Conservation (phyloP, 2,797 vertebrate species). For the Urocyon cinereoargenteus region DNA sequence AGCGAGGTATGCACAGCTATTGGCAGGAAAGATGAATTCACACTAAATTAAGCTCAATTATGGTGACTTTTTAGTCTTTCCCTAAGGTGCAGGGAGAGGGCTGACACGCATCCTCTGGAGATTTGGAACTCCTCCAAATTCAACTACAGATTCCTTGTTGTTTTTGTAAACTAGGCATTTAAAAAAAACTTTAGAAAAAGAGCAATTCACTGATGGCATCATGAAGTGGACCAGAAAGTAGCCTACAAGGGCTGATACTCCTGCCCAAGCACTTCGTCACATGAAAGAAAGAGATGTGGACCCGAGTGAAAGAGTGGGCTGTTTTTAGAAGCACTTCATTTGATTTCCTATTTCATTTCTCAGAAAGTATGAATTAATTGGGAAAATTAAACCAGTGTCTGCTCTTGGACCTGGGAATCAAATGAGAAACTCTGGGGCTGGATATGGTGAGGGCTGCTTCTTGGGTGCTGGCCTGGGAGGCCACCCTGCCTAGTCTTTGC, state of each 20-base stretch:
- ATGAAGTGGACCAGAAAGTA: background rate
- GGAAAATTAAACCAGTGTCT: slow-evolving; percentile 32
- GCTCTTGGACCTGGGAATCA: slow-evolving; percentile 1
- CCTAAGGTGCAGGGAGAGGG: background rate
- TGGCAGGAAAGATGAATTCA: slow-evolving; percentile 43
- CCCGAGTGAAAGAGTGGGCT: background rate
- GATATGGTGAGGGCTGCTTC: background rate
- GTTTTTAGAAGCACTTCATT: background rate
- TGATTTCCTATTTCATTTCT: slow-evolving; percentile 30
- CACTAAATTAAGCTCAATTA: slow-evolving; percentile 45
- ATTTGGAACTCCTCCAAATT: slow-evolving; percentile 34
- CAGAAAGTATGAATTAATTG: slow-evolving; percentile 45
- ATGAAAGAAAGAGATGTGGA: background rate
- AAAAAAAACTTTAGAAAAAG: slow-evolving; percentile 2
- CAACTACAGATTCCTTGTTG: slow-evolving; percentile 4
- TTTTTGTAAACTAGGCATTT: background rate
- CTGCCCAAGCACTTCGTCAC: background rate
- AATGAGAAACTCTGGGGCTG: background rate
- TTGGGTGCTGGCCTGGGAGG: background rate
- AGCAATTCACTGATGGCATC: background rate
- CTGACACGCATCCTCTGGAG: background rate
- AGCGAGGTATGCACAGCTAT: background rate
- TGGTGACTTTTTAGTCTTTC: slow-evolving; percentile 52
- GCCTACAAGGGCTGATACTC: background rate
- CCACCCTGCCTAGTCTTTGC: background rate